Percentiles rank a stretch among this genome's conserved stretches.
phyloP scores from a whole-genome alignment of 2,113 vertebrate species.

The Phyllopteryx taeniolatus region DNA sequence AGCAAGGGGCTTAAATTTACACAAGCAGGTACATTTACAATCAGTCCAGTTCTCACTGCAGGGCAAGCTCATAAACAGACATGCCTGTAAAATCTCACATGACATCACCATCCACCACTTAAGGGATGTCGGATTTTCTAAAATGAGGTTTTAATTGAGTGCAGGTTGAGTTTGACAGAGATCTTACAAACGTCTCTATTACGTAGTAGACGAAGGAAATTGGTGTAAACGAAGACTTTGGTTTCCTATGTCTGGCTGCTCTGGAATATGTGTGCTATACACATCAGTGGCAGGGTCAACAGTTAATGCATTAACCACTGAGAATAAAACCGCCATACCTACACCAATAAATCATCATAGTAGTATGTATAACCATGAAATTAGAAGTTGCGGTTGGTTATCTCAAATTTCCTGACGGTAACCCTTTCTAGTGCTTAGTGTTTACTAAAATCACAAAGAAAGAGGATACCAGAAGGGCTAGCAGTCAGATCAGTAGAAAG shows the following conservation, averaged over 20 bases:
- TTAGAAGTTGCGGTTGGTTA: background rate
- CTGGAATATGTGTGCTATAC: constrained; percentile 1
- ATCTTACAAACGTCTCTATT: constrained; percentile 25
- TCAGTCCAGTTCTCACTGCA: constrained; percentile 1
- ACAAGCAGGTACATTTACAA: constrained; percentile 24
- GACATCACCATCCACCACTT: constrained; percentile 19
- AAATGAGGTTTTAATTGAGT: constrained; percentile 29
- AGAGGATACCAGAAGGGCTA: background rate
- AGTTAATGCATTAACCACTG: constrained; percentile 2
- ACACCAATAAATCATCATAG: background rate
- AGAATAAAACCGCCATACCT: background rate
- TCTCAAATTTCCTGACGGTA: background rate
- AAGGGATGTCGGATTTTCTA: constrained; percentile 25
- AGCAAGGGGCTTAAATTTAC: constrained; percentile 12
- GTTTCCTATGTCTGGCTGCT: constrained; percentile 12
- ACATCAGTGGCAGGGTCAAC: background rate
- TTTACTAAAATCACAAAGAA: background rate
- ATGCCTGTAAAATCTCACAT: constrained; percentile 23
- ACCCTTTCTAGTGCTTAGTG: background rate
- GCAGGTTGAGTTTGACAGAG: constrained; percentile 18
- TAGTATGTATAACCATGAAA: background rate
- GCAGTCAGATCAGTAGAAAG: background rate
- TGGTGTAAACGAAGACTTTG: constrained; percentile 4
- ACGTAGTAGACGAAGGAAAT: constrained; percentile 17
- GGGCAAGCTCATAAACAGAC: constrained; percentile 37